These are phyloP conservation scores for Artibeus jamaicensis DNA, from an alignment of 2,797 vertebrate species.

Conservation along the genomic window DNA sequence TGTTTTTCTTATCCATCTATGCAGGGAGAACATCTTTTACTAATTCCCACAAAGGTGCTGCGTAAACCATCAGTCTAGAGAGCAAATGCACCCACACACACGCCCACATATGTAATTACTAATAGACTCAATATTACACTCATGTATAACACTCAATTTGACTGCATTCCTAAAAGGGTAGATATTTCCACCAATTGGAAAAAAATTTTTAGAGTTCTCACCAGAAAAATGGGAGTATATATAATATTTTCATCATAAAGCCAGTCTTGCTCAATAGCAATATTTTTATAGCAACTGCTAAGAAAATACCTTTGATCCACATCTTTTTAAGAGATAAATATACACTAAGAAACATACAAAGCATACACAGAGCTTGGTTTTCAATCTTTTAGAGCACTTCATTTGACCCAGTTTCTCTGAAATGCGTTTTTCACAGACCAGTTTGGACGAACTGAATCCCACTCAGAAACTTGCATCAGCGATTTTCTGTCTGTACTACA, in stretches of 20 bases:
- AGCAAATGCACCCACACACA: accelerated
- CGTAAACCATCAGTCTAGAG: background rate
- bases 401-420: background rate
- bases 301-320: background rate
- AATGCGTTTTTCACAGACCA: background rate
- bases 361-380: background rate
- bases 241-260: background rate
- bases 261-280: background rate
- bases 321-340: background rate
- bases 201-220: background rate
- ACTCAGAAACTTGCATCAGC: background rate
- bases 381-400: background rate
- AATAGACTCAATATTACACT: background rate
- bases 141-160: background rate
- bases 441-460: background rate
- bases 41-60: background rate
- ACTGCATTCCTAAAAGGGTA: background rate
- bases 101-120: background rate
- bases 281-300: background rate
- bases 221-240: background rate
- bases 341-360: background rate
- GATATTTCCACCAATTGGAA: background rate
- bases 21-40: background rate
- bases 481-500: background rate
- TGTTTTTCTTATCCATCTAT: background rate